Base-by-base conservation (phyloP, 2,797 vertebrate species). In the Sebastes nivosus region DNA sequence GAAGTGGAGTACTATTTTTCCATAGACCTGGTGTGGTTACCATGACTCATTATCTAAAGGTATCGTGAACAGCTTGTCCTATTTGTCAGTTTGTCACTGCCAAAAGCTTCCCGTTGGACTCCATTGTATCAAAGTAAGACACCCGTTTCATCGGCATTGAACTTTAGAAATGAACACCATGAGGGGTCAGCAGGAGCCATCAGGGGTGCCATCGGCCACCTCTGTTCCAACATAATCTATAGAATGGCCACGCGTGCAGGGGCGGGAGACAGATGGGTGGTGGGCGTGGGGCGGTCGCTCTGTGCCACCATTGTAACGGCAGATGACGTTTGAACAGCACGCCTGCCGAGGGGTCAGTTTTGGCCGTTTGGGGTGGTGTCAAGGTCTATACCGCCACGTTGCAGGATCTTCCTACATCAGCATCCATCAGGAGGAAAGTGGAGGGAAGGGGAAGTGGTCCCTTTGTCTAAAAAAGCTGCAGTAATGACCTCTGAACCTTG, bases 391-490 rank as follows among this genome's bases (percentile, higher is more conserved):
- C 87, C 77, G 50, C 80, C 85, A 83, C 89, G 83, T 88, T 82
- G 72, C 81, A 84, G 82, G 60, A 84, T 80, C 89, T 85, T 78
- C 60, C 79, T 82, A 81, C 75, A 88, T 88, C 85, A 84, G 90
- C 89, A 90, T 93, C 92, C 84, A 95, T 94, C 90, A 93, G 91
- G 83, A 92, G 84, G 89, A 63, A 90, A 92, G 89, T 91, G 92
- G 87, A 93, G 88, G 90, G 79, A 91, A 94, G 67, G 92, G 93
- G 92, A 94, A 94, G 91, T 93, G 88, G 85, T 88, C 87, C 92
- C 92, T 96, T 96, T 96, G 95, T 96, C 92, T 92, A 84, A 92
- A 93, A 94, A 94, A 94, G 87, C 94, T 92, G 94, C 93, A 95
- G 92, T 78, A 93, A 93, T 92, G 93, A 96, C 95, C 95, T 95